Base-by-base conservation (phyloP, 1,140 invertebrate genomes). In the Meteorus sp. region DNA sequence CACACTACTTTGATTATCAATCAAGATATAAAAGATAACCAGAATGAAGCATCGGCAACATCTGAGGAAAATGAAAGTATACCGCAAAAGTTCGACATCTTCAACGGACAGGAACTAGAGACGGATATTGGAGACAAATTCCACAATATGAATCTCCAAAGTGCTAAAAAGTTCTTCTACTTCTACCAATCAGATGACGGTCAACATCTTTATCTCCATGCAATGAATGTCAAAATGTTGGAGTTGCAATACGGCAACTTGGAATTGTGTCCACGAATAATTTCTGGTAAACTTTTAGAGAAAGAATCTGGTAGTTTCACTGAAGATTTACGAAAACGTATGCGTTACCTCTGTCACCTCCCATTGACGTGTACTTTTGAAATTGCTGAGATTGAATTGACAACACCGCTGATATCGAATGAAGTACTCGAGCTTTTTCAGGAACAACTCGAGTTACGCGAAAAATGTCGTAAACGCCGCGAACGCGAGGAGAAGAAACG, bases 151-250 rank as follows among this genome's bases (percentile, higher is more conserved):
- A n/a, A n/a, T 39, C 13, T 7, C 29, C 29, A 33, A 11, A 7
- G 7, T 15, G 20, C 53, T 31, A 35, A 52, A 51, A 89, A 87
- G 77, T 86, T 84, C 65, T 91, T 89, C 76, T 93, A 92, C 71
- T 95, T 94, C 73, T 95, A 94, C 80, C 92, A 95, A 87, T 91
- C 90, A 56, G 81, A 84, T 29, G 93, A 96, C 81, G 95, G 95
- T 0, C 94, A 97, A 75, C 90, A 95, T 71, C 86, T 97, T 22
- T 99, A 94, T 76, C 76, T 98, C 43, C 92, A 97, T 81, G 88
- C 92, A 2, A 75, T 98, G 62, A 98, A 98, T 79, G 87, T 92
- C 2, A 88, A 89, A 48, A 95, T 97, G 86, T 75, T 99, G 60
- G 89, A 92, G 69, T 85, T 88, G 41, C 87, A 92, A 43, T 97